These are phyloP conservation scores for Nephrocerus scutellatus DNA, from an alignment of 2,888 invertebrate genomes.

Conservation along the genomic window DNA sequence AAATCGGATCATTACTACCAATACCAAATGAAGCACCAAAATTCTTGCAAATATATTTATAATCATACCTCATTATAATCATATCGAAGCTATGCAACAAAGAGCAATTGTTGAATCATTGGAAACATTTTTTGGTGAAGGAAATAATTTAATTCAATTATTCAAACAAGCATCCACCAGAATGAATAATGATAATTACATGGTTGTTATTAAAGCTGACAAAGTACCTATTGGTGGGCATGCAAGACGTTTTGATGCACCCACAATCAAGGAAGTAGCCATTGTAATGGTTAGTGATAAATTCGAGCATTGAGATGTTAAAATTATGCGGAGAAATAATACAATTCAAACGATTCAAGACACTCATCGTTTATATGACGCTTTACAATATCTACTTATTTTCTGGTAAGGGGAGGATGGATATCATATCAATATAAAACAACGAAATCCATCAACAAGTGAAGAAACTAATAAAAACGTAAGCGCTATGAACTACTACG, in stretches of 20 bases:
- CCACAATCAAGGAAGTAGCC: neutral
- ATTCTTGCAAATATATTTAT: conserved; percentile 1
- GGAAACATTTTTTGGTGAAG: neutral
- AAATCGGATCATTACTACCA: neutral
- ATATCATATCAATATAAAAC: too few species aligned
- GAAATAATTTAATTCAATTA: neutral
- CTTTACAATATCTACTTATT: too few species aligned
- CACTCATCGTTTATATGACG: neutral
- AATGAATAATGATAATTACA: neutral
- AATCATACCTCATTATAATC: neutral
- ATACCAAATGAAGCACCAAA: neutral
- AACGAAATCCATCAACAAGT: too few species aligned
- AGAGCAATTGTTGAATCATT: neutral
- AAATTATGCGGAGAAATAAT: neutral
- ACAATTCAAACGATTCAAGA: neutral
- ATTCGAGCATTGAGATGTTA: neutral
- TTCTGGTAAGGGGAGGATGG: too few species aligned
- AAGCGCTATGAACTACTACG: too few species aligned
- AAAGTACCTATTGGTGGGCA: neutral
- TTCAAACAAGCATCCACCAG: neutral
- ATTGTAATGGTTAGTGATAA: conserved; percentile 1
- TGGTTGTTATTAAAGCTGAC: neutral
- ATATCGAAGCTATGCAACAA: too few species aligned
- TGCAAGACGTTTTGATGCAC: conserved; percentile 1
- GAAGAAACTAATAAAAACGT: too few species aligned